Base-by-base conservation (phyloP, 2,888 invertebrate species). In the Tholera decimalis region DNA sequence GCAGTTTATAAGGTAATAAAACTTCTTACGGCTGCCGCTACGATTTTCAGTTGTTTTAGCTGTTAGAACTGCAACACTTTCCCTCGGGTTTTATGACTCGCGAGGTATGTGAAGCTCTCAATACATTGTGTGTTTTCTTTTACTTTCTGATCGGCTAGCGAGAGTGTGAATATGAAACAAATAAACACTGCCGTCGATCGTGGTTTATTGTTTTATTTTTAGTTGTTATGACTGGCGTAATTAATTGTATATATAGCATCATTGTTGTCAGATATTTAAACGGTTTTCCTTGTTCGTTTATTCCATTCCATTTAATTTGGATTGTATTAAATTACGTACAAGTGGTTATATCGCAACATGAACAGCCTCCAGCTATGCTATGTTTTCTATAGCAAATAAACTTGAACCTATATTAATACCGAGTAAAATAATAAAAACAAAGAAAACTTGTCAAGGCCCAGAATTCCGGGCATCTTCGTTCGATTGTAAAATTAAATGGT, bases 71-170 rank as follows among this genome's bases (percentile, higher is more conserved):
- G 24, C 28, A 59, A 54, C 50, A 72, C 72, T 74, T 69, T 72
- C 75, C 49, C 55, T 43, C 22, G 50, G 15, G 70, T 53, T 61
- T 58, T 74, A 78, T 44, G 51, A 73, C 73, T 58, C 6, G 69
- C 35, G 24, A 35, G 64, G 49, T 58, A 77, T 74, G 63, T 57
- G 47, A 24, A 33, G 47, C 28, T 51, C 49, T 61, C 28, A 26
- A 61, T 68, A 61, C 41, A 41, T 51, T 30, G 20, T 59, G 3
- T 50, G 39, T 51, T 58, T 73, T 71, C 26, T 74, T 55, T 74
- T 43, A 33, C 50, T 68, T 67, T 59, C 66, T 3, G 39, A 67
- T 37, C 35, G 35, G 35, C 15, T 20, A 18, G 33, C 41, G 18
- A 35, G 30, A 65, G 49, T 50, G 41, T 73, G 41, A 35, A 73